A percentile compares a stretch with the other conserved stretches of the same genome.
phyloP scores from a whole-genome alignment of 2,113 vertebrate species.

The Leptobrachium leishanense region DNA sequence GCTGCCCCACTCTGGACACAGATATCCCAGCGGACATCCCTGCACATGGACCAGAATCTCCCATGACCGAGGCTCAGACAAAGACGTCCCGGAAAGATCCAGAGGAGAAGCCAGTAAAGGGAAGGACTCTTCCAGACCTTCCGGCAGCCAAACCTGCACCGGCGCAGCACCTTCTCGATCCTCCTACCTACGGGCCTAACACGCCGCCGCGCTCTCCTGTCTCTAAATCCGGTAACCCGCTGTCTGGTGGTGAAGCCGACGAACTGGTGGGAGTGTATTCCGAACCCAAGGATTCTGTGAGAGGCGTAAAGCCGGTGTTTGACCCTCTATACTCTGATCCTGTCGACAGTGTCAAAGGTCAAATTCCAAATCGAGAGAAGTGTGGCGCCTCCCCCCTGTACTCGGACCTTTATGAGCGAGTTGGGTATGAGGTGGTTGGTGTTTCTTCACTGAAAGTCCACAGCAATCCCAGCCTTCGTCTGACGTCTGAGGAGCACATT shows the following conservation, averaged over 20 bases:
- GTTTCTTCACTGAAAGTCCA: slow-evolving; percentile 55
- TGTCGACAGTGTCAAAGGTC: slow-evolving; percentile 68
- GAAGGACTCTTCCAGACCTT: slow-evolving; percentile 66
- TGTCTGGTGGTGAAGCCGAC: slow-evolving; percentile 47
- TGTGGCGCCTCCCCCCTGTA: slow-evolving; percentile 59
- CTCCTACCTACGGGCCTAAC: neutral
- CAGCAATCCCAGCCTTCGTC: neutral
- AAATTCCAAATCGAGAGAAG: neutral
- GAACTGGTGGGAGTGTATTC: slow-evolving; percentile 75
- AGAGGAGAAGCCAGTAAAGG: slow-evolving; percentile 66
- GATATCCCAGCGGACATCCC: slow-evolving; percentile 56
- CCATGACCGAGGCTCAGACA: neutral
- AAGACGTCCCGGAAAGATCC: fast-evolving
- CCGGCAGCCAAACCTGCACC: neutral
- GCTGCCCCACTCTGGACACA: slow-evolving; percentile 59
- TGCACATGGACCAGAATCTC: slow-evolving; percentile 5
- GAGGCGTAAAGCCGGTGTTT: slow-evolving; percentile 52
- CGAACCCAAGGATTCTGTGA: slow-evolving; percentile 85
- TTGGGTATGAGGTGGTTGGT: slow-evolving; percentile 57
- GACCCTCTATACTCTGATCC: slow-evolving; percentile 89
- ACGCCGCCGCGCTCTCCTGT: slow-evolving; percentile 61
- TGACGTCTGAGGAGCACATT: slow-evolving; percentile 74
- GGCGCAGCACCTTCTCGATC: slow-evolving; percentile 15
- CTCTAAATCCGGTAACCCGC: slow-evolving; percentile 53
- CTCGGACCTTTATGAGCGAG: slow-evolving; percentile 71